These are phyloP conservation scores for Orius laevigatus DNA, from an alignment of 1,140 invertebrate species.

Conservation along the genomic window DNA sequence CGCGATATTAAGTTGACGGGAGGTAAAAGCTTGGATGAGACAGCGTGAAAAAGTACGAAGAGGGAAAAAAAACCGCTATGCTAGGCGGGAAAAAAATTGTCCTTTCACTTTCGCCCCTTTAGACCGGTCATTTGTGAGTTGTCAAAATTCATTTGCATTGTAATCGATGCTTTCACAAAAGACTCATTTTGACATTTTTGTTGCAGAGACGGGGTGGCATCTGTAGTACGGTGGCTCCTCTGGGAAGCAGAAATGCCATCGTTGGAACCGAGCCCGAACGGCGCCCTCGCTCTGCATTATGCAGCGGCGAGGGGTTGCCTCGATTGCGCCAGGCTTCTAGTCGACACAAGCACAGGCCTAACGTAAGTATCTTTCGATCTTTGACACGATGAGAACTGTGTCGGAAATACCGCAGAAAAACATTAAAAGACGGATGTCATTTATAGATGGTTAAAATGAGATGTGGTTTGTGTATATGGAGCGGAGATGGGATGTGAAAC, in stretches of 20 bases:
- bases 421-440: too few relatives aligned
- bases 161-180: neutral
- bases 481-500: neutral
- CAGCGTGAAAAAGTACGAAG: too few relatives aligned
- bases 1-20: too few relatives aligned
- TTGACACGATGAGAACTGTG: neutral
- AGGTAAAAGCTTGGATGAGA: too few relatives aligned
- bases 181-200: conserved; percentile 6
- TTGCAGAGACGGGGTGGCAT: conserved; percentile 35
- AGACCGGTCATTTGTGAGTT: too few relatives aligned
- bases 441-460: too few relatives aligned
- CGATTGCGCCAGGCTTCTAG: conserved; percentile 62
- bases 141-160: neutral
- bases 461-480: neutral
- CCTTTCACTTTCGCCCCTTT: too few relatives aligned
- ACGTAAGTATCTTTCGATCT: conserved; percentile 52
- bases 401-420: neutral
- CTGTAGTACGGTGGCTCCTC: conserved; percentile 39
- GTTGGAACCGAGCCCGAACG: conserved; percentile 30
- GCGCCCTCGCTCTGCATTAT: conserved; percentile 65
- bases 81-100: too few relatives aligned
- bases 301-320: conserved; percentile 67
- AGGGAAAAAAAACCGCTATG: too few relatives aligned
- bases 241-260: conserved; percentile 38
- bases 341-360: conserved; percentile 55